A percentile compares a stretch with the other conserved stretches of the same genome.
phyloP scores from a whole-genome alignment of 2,888 invertebrate genomes.

The Machimus rusticus region DNA sequence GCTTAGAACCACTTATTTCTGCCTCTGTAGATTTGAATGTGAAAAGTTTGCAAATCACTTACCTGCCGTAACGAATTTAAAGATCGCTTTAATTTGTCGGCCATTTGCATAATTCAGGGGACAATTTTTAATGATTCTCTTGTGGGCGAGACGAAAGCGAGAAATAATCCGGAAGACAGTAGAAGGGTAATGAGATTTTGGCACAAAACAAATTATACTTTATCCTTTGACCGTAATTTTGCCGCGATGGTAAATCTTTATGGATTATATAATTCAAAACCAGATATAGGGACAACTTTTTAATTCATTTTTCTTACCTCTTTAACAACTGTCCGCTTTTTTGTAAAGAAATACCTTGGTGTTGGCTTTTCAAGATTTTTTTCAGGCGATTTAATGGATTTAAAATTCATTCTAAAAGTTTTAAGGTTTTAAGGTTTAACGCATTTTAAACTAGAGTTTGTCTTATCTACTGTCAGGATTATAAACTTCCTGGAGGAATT shows the following conservation, averaged over 20 bases:
- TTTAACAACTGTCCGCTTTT: no score
- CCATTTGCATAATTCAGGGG: neutral
- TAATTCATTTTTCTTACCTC: neutral
- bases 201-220: neutral
- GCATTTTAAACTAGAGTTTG: no score
- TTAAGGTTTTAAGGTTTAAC: no score
- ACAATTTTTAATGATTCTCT: neutral
- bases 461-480: no score
- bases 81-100: neutral
- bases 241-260: neutral
- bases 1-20: neutral
- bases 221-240: neutral
- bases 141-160: neutral
- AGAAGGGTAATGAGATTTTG: neutral
- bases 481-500: no score
- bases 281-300: neutral
- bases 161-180: neutral
- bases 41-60: neutral
- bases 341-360: no score
- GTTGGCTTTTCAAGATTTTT: no score
- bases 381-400: no score
- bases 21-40: neutral
- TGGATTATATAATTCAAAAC: neutral
- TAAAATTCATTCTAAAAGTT: no score
- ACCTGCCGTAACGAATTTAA: neutral